Evolutionary conservation across 2,797 vertebrate species (phyloP), one percentile per base, ranked within the genome.

Genomic region (Heteromormyrus szaboi): DNA sequence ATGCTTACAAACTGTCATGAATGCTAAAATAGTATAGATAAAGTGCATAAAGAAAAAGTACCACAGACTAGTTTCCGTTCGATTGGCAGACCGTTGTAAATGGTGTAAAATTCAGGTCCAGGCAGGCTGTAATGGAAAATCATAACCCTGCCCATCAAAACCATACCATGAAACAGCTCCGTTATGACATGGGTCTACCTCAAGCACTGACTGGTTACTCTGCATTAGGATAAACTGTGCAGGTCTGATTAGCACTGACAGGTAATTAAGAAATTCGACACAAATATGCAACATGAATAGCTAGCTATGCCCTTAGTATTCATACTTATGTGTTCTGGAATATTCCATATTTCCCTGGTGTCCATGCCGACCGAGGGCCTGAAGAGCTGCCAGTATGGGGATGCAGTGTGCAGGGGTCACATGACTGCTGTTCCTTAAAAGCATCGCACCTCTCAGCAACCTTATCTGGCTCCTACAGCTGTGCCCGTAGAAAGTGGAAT

Each of bases 401-500:
- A 17, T 65, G 41, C 81, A 37, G 56, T 12, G 44, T 12, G 22
- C 19, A 33, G 22, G 4, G 81, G 81, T 41, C 86, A 41, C 37
- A 41, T 72, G 72, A 59, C 12, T 29, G 44, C 12, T 3, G 51
- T 6, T 85, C 17, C 81, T 50, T 7, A 65, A 88, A 62, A 84
- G 79, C 37, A 56, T 29, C 22, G 3, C 44, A 72, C 56, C 22
- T 25, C 9, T 11, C 48, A 48, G 76, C 89, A 81, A n/a, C 53
- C 85, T 89, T 89, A 89, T 89, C 89, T 68, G 85, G n/a, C 51
- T 51, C 2, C 50, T 44, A 48, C 89, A 89, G 88, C 85, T 81
- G 51, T 86, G 86, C 25, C 62, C 85, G 8, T 25, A 62, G 68
- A 68, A 87, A 87, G 89, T 29, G 85, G 44, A 59, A 25, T 89